Conservation (phyloP, 1,140 invertebrate species). For the Eriocheir sinensis region DNA sequence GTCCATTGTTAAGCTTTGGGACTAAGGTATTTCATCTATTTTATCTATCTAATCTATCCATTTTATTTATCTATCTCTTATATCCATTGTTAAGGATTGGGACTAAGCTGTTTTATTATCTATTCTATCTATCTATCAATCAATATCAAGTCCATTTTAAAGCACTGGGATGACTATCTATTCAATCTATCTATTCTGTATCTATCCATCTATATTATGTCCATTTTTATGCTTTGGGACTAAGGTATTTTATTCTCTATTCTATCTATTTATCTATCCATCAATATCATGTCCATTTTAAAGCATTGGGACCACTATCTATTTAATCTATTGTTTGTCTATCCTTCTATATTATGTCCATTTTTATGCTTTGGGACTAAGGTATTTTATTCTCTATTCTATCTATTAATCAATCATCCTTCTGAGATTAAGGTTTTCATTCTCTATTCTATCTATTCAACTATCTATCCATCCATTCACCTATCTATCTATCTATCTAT, state of each 20-base stretch:
- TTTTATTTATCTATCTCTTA: background rate
- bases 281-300: no score
- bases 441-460: background rate
- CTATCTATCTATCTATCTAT: background rate
- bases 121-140: background rate
- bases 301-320: no score
- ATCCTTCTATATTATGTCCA: background rate
- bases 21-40: no score
- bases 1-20: no score
- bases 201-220: background rate
- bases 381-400: background rate
- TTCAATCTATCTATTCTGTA: no score
- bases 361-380: no score
- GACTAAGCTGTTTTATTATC: background rate
- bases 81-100: no score
- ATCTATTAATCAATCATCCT: background rate
- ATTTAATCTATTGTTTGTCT: no score
- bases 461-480: slow-evolving; percentile 1
- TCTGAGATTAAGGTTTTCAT: background rate
- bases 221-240: background rate
- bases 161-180: no score
- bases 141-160: background rate
- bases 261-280: slow-evolving; percentile 35
- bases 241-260: background rate
- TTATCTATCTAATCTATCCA: background rate